Evolutionary conservation across 2,113 vertebrate genomes (phyloP), one percentile per base, ranked within the genome.

Genomic region (Enhydra lutris): DNA sequence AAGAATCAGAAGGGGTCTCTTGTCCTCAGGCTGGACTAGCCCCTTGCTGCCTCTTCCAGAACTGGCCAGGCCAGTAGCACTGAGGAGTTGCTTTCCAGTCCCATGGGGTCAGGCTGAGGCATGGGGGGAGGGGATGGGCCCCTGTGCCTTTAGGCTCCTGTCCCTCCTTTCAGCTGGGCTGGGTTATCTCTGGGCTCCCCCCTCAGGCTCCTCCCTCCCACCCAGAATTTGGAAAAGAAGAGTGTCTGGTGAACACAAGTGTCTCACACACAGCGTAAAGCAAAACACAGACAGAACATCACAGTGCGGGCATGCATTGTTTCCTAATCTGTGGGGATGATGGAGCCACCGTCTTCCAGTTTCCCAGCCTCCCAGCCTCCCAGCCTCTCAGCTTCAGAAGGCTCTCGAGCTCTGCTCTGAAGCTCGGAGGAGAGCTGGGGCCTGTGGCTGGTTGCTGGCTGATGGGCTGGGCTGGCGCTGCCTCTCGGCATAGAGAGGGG

Each of bases 301-400:
- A 98, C 83, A 88, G 97, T 74, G 90, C 96, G 96, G 93, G 98
- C 98, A 99, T 97, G 98, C 97, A 81, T 82, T 8, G 39, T 36
- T 74, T 96, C 96, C 98, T 98, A 91, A 34, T 97, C 97, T 98
- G 61, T 34, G 90, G 95, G 95, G 85, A 8, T 2, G 13, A 36
- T 2, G 31, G 42, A 34, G 65, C 52, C 14, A 6, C 7, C 17
- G 0, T 59, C 39, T 89, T 97, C 86, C 81, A 98, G 97, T 61
- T 95, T 96, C 95, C 36, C 65, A 67, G 65, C 63, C 95, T 96
- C 95, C 36, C 65, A 67, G 31, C 65, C 65, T 17, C 97, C 79
- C 81, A 98, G 97, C 78, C 80, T 95, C 86, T 96, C 59, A 81
- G 63, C 67, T 96, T 96, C 95, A 93, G 89, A 97, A 65, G 78